Evolutionary conservation across 1,140 invertebrate species (phyloP).

Genomic region (Leucophenga varia): DNA sequence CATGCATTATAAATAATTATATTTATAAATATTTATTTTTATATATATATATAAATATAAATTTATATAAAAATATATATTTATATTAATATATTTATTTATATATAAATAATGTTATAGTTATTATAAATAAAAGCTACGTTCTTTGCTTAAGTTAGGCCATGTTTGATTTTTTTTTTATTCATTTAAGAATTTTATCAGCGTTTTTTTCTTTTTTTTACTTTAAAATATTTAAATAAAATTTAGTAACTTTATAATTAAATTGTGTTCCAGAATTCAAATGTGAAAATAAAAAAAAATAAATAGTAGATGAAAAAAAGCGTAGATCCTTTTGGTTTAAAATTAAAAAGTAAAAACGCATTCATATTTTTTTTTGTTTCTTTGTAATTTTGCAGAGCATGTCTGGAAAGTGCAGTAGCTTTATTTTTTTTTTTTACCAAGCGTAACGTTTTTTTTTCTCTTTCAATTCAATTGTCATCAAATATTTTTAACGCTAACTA

Average conservation of each 20-base stretch:
- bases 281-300: no score
- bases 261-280: no score
- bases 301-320: slow-evolving; percentile 3
- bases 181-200: slow-evolving; percentile 4
- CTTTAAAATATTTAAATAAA: slow-evolving; percentile 19
- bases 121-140: no score
- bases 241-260: slow-evolving; percentile 15
- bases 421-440: no score
- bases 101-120: slow-evolving; percentile 11
- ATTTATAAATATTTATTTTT: slow-evolving; percentile 26
- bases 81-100: slow-evolving; percentile 12
- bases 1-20: slow-evolving; percentile 22
- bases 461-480: no score
- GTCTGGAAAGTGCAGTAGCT: no score
- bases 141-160: neutral
- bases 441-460: no score
- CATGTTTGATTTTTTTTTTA: slow-evolving; percentile 1
- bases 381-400: no score
- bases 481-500: no score
- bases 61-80: slow-evolving; percentile 20
- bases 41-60: slow-evolving; percentile 17
- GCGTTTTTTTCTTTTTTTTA: slow-evolving; percentile 5
- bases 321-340: neutral
- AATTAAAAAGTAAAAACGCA: slow-evolving; percentile 3
- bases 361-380: no score